phyloP scores from a whole-genome alignment of 2,797 vertebrate species.

The Cynodonichthys magdalenae region DNA sequence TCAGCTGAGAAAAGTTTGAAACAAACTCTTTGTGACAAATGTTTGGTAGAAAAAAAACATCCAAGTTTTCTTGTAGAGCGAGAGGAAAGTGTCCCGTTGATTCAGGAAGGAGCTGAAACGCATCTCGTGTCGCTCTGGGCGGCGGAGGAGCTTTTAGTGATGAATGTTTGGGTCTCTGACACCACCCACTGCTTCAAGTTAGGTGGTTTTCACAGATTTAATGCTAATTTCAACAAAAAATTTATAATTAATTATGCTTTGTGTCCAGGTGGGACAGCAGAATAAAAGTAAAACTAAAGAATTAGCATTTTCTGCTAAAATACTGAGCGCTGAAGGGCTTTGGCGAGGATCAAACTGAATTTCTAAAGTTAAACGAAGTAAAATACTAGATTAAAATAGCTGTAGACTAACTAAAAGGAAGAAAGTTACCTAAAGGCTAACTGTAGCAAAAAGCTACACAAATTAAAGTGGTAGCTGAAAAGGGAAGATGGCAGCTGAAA shows the following conservation, averaged over 20 bases:
- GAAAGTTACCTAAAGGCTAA: no score
- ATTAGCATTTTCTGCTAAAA: no score
- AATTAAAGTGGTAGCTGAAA: no score
- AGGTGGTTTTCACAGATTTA: constrained; percentile 44
- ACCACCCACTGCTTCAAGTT: constrained; percentile 54
- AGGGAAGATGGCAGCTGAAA: no score
- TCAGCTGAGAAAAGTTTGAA: constrained; percentile 30
- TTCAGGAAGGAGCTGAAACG: constrained; percentile 56
- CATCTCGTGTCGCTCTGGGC: constrained; percentile 57
- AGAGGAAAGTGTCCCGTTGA: constrained; percentile 11
- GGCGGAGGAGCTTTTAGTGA: constrained; percentile 73
- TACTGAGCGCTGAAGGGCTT: no score
- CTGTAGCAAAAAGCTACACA: no score
- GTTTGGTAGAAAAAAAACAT: constrained; percentile 28
- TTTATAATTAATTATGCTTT: constrained; percentile 31
- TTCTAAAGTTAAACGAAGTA: no score
- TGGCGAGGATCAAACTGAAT: no score
- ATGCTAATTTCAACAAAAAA: constrained; percentile 35
- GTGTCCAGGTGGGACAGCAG: constrained; percentile 23
- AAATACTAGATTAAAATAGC: no score
- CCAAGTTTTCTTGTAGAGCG: constrained; percentile 8
- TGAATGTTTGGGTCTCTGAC: constrained; percentile 55
- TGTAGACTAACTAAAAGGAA: no score
- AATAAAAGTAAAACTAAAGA: constrained; percentile 22
- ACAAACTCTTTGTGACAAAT: constrained; percentile 24